These are phyloP conservation scores for Puffinus mauretanicus DNA, from an alignment of 2,113 vertebrate genomes.

Conservation along the genomic window DNA sequence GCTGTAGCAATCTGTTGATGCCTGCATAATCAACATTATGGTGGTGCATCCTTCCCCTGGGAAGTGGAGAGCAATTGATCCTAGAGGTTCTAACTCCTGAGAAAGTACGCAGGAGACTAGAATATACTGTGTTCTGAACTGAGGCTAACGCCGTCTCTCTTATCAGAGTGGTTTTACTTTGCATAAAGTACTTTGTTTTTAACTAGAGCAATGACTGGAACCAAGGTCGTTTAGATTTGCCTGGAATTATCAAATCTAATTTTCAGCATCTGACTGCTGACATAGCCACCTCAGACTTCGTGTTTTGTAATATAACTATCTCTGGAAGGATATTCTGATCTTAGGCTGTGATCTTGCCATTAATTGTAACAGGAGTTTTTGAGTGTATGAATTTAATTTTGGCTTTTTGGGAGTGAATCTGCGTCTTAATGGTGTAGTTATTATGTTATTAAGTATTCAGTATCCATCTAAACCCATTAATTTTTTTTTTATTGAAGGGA, in stretches of 20 bases:
- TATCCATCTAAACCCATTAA: background rate
- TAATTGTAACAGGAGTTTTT: background rate
- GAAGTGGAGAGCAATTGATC: background rate
- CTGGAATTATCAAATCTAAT: background rate
- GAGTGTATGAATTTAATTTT: background rate
- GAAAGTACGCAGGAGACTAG: background rate
- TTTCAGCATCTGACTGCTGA: background rate
- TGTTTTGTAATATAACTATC: background rate
- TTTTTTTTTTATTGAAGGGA: background rate
- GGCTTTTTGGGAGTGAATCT: background rate
- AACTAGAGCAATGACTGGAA: background rate
- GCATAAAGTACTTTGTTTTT: background rate
- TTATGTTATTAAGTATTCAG: background rate
- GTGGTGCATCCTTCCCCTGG: background rate
- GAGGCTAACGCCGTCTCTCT: background rate
- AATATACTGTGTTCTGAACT: background rate
- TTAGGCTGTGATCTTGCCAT: background rate
- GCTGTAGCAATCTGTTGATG: background rate
- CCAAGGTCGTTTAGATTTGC: background rate
- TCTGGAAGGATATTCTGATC: background rate
- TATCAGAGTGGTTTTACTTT: background rate
- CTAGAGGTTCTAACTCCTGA: background rate
- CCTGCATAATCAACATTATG: background rate
- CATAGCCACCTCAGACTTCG: background rate
- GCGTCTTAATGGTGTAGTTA: background rate